A percentile compares a stretch with the other conserved stretches of the same genome.
phyloP scores from a whole-genome alignment of 2,888 invertebrate species.

The Pherbina coryleti region DNA sequence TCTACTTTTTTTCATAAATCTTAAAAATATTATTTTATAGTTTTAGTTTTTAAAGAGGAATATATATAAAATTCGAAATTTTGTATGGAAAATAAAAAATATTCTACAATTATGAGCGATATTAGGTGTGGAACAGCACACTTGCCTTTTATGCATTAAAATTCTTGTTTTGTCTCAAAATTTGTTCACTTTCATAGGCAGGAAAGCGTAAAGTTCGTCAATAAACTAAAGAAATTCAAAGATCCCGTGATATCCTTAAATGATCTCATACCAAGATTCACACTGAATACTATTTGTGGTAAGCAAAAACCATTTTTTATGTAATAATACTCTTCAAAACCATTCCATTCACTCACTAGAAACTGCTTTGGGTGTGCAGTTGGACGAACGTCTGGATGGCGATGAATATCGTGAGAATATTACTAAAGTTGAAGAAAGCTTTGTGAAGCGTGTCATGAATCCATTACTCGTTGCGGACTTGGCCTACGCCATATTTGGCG shows the following conservation, averaged over 20 bases:
- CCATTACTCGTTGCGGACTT: constrained; percentile 50
- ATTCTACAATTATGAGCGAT: no score
- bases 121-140: no score
- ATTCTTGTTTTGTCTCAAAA: not conserved
- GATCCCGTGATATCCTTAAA: constrained; percentile 46
- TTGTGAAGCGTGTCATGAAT: constrained; percentile 56
- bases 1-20: no score
- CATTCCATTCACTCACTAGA: constrained; percentile 47
- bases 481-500: constrained; percentile 50
- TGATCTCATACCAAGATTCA: constrained; percentile 58
- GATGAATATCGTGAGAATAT: constrained; percentile 55
- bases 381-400: constrained; percentile 56
- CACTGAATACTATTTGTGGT: constrained; percentile 58
- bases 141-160: no score
- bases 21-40: no score
- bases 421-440: constrained; percentile 49
- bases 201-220: constrained; percentile 52
- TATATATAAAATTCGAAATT: no score
- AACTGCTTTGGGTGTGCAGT: constrained; percentile 57
- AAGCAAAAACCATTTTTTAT: constrained; percentile 22
- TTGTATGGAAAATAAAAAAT: no score
- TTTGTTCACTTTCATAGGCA: constrained; percentile 41
- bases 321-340: not conserved
- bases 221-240: constrained; percentile 37
- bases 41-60: no score